Evolutionary conservation across 2,888 invertebrate genomes (phyloP), one percentile per base, ranked within the genome.

Genomic region (Labia minor): DNA sequence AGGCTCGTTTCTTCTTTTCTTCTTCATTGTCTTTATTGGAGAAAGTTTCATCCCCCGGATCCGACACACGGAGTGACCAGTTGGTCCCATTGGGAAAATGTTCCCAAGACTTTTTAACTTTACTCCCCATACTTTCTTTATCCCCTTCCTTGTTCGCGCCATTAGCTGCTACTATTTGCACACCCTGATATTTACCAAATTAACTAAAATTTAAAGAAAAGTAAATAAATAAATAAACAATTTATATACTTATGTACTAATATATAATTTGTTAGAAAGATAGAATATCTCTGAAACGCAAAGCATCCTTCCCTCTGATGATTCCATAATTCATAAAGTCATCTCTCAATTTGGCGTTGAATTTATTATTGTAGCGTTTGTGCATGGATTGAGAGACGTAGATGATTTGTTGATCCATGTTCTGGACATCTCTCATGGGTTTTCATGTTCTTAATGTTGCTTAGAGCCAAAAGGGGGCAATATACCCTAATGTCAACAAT

Each of bases 1-100:
- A 11, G 49, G 49, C 49, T 49, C 49, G 49, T 49, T 49, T 26
- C 26, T 49, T 49, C 49, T 49, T 49, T 14, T 49, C 16, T 49
- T 49, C 49, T 49, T 49, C 49, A 49, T 49, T 49, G 49, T 49
- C 49, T 49, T 49, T 49, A 49, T 49, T 49, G 49, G 49, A 49
- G 49, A 49, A 49, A 49, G 49, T 49, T 49, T 49, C 3, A 4
- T 49, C 49, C 49, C 49, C 14, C 14, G n/a, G 3, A 3, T 26
- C 26, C 26, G 26, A 26, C 26, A 26, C 26, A 26, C 49, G 49
- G 49, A 49, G 49, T 49, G 49, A 49, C 49, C 49, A 49, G 49
- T 49, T 49, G 49, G 49, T 49, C 49, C 49, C 49, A 49, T 16
- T 14, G 49, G 49, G 49, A 49, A 49, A 49, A 49, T 49, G 49